A percentile compares a stretch with the other conserved stretches of the same genome.
phyloP scores from a whole-genome alignment of 2,888 invertebrate genomes.

The Automeris io region DNA sequence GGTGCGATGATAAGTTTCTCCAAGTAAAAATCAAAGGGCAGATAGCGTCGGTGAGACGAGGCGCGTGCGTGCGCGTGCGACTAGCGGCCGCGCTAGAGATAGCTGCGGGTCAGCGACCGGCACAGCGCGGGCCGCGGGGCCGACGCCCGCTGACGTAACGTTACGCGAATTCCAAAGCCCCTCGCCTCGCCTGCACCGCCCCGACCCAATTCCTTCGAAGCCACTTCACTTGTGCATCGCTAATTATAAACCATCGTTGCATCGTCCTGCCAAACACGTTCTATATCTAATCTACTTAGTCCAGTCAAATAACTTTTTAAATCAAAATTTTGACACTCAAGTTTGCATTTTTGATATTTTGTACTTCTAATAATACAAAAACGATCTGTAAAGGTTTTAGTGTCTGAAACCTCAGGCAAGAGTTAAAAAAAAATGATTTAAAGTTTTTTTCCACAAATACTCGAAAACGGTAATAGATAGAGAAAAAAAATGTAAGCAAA shows the following conservation, averaged over 20 bases:
- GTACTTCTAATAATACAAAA: too few species aligned
- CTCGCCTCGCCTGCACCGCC: constrained; percentile 36
- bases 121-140: constrained; percentile 70
- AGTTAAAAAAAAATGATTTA: too few species aligned
- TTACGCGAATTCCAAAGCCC: constrained; percentile 69
- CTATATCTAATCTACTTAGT: constrained; percentile 60
- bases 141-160: constrained; percentile 75
- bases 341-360: too few species aligned
- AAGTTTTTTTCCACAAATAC: too few species aligned
- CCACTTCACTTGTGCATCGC: constrained; percentile 70
- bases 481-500: too few species aligned
- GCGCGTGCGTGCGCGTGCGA: constrained; percentile 53
- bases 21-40: neutral
- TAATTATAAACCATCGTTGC: constrained; percentile 66
- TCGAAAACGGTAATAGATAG: too few species aligned
- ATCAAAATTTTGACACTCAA: too few species aligned
- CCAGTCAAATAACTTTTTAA: too few species aligned
- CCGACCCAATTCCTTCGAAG: constrained; percentile 74
- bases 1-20: too few species aligned
- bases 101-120: constrained; percentile 72
- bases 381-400: too few species aligned
- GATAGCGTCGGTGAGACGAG: neutral
- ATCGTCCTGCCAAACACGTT: constrained; percentile 53
- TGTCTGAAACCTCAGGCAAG: too few species aligned
- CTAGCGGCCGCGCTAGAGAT: constrained; percentile 61